Evolutionary conservation across 2,888 invertebrate genomes (phyloP).

Genomic region (Gari tellinella): DNA sequence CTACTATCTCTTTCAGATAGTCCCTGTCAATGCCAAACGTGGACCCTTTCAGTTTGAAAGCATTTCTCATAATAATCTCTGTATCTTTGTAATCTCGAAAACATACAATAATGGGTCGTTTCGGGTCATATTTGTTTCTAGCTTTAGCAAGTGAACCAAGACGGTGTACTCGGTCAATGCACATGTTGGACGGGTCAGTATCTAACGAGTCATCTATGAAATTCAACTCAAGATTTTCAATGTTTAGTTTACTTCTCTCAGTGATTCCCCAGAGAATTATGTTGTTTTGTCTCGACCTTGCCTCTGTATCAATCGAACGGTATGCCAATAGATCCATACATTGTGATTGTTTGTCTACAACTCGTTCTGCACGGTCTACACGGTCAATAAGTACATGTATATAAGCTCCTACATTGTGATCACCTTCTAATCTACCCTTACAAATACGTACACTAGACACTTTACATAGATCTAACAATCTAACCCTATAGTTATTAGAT

Average conservation of each 20-base stretch:
- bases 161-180: slow-evolving; percentile 10
- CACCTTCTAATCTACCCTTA: too few species aligned
- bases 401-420: too few species aligned
- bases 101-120: slow-evolving; percentile 20
- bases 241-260: not conserved
- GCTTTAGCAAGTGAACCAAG: not conserved
- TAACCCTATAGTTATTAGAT: too few species aligned
- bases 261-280: too few species aligned
- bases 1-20: slow-evolving; percentile 31
- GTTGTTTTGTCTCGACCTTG: slow-evolving; percentile 6
- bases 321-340: too few species aligned
- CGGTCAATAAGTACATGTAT: too few species aligned
- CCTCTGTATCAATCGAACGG: slow-evolving; percentile 1
- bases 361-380: too few species aligned
- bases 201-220: too few species aligned
- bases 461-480: too few species aligned
- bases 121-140: slow-evolving; percentile 6
- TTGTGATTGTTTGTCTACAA: too few species aligned
- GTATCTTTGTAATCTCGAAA: slow-evolving; percentile 32
- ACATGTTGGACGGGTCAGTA: not conserved
- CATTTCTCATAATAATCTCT: slow-evolving; percentile 20
- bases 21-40: slow-evolving; percentile 34
- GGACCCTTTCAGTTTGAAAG: slow-evolving; percentile 13
- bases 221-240: too few species aligned
- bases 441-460: too few species aligned